phyloP scores from a whole-genome alignment of 1,140 invertebrate genomes.

The Ganaspis sp. region DNA sequence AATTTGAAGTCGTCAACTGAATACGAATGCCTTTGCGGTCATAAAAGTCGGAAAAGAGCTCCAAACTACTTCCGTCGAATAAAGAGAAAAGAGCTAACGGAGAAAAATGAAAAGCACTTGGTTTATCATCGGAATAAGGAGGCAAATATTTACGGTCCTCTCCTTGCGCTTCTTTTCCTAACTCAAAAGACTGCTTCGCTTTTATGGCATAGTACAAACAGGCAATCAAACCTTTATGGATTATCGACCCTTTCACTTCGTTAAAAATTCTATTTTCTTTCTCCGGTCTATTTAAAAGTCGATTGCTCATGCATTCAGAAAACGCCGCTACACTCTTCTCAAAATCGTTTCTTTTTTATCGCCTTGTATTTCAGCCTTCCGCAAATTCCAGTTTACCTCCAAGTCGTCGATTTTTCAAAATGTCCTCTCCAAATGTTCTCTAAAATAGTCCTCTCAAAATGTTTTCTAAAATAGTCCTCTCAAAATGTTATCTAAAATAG shows the following conservation, averaged over 20 bases:
- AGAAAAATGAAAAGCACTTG: conserved; percentile 30
- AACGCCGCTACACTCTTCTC: neutral
- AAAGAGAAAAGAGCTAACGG: neutral
- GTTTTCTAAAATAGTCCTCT: too few species aligned
- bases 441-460: too few species aligned
- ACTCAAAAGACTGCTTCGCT: conserved; percentile 23
- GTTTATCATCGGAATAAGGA: conserved; percentile 30
- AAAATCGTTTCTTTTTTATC: neutral
- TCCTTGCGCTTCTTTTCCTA: conserved; percentile 15
- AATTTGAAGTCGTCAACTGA: conserved; percentile 63
- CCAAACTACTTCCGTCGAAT: conserved; percentile 17
- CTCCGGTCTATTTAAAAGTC: conserved; percentile 3
- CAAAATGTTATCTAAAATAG: too few species aligned
- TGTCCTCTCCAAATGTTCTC: too few species aligned
- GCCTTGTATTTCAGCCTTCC: neutral
- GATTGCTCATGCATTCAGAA: neutral
- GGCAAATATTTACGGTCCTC: conserved; percentile 31
- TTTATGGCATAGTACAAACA: conserved; percentile 22
- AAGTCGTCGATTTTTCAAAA: too few species aligned
- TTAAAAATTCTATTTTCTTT: conserved; percentile 21
- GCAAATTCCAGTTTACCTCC: too few species aligned
- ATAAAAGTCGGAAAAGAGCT: conserved; percentile 57
- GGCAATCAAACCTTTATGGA: conserved; percentile 28
- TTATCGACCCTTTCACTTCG: conserved; percentile 23
- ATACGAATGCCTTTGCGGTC: conserved; percentile 58